A percentile compares a stretch with the other conserved stretches of the same genome.
These are phyloP conservation scores for Phataginus tricuspis DNA, from an alignment of 2,797 vertebrate species.

Conservation along the genomic window DNA sequence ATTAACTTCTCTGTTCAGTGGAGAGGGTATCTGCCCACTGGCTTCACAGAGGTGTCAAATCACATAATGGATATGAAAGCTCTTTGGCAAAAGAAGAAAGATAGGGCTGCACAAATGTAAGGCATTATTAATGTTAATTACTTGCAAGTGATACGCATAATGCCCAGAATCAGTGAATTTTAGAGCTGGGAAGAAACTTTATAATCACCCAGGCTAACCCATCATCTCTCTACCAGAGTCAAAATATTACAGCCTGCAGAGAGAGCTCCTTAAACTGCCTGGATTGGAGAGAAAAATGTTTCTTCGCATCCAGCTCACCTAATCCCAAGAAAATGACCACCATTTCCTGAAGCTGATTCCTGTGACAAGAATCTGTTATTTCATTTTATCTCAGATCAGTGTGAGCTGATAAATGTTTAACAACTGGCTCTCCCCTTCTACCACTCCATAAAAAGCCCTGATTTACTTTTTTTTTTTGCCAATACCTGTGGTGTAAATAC, in stretches of 20 bases:
- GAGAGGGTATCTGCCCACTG: not conserved
- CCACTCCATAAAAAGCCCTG: not conserved
- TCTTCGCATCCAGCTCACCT: not conserved
- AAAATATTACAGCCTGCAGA: not conserved
- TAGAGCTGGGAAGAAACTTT: not conserved
- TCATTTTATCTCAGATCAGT: not conserved
- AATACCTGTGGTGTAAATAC: not conserved
- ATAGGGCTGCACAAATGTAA: not conserved
- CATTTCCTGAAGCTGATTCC: not conserved
- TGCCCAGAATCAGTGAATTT: constrained; percentile 5
- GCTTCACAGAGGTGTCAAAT: not conserved
- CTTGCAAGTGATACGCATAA: not conserved
- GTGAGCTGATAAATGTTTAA: too few relatives aligned
- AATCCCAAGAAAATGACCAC: not conserved
- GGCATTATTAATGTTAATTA: constrained; percentile 17
- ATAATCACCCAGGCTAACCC: not conserved
- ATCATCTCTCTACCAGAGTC: not conserved
- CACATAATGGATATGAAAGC: not conserved
- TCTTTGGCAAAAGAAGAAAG: not conserved
- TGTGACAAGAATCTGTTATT: not conserved
- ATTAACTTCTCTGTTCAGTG: not conserved
- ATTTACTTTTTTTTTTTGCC: not conserved
- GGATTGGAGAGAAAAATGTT: not conserved
- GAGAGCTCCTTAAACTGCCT: not conserved
- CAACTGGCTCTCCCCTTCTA: not conserved